phyloP scores from a whole-genome alignment of 2,797 vertebrate species.

The Crenuchus spilurus region DNA sequence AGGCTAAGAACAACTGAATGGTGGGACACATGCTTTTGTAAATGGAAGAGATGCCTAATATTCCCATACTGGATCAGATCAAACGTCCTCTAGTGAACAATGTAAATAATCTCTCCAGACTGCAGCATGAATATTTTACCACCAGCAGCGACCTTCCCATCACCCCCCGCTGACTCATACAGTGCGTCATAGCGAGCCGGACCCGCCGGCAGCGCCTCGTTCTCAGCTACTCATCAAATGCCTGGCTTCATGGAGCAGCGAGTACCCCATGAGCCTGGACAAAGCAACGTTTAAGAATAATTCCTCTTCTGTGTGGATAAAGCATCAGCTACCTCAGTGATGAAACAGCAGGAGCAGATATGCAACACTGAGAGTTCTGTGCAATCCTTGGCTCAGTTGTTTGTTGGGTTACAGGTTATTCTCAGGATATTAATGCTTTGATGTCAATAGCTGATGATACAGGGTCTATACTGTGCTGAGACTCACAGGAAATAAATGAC shows the following conservation, averaged over 20 bases:
- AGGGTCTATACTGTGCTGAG: not conserved
- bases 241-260: not conserved
- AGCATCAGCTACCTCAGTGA: not conserved
- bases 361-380: not conserved
- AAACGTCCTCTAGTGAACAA: not conserved
- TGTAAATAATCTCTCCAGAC: conserved; percentile 28
- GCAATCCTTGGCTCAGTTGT: not conserved
- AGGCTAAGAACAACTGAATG: not conserved
- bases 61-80: not conserved
- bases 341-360: not conserved
- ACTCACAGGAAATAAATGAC: not conserved
- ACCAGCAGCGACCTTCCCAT: conserved; percentile 18
- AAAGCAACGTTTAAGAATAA: not conserved
- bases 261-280: not conserved
- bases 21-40: not conserved
- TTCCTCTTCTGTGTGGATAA: not conserved
- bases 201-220: not conserved
- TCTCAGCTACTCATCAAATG: not conserved
- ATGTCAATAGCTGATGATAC: not conserved
- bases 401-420: not conserved
- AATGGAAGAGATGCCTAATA: not conserved
- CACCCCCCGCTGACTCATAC: conserved; percentile 37
- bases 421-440: conserved; percentile 4
- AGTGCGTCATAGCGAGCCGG: conserved; percentile 13
- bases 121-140: conserved; percentile 42